Percentiles rank a stretch among this genome's conserved stretches.
Evolutionary conservation across 2,113 vertebrate genomes (phyloP).

Genomic region (Dryoscopus gambensis): DNA sequence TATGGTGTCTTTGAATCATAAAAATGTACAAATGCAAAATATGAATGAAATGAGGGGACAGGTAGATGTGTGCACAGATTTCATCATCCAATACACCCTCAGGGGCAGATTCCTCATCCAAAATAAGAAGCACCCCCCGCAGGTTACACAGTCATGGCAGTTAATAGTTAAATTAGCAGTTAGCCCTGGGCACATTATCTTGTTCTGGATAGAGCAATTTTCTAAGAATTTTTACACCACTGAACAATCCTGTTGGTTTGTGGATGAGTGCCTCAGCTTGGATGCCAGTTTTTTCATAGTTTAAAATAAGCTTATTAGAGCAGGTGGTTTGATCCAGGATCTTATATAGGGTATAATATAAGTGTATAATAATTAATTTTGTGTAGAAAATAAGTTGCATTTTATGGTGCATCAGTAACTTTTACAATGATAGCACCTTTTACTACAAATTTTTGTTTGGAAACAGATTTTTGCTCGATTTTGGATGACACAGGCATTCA

Average conservation of each 20-base stretch:
- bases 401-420: not conserved
- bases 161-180: not conserved
- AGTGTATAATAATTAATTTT: not conserved
- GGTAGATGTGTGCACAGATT: not conserved
- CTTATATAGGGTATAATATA: not conserved
- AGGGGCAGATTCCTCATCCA: not conserved
- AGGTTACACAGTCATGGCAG: not conserved
- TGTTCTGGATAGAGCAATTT: not conserved
- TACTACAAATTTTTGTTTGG: not conserved
- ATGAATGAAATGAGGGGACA: not conserved
- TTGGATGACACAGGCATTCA: not conserved
- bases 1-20: not conserved
- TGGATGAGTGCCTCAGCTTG: not conserved
- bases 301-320: not conserved
- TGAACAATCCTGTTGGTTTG: not conserved
- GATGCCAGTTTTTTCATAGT: not conserved
- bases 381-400: not conserved
- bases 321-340: not conserved
- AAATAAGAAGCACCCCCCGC: not conserved
- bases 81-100: rapidly evolving
- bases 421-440: not conserved
- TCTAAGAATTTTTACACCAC: not conserved
- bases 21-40: not conserved
- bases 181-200: not conserved
- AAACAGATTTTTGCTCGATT: not conserved